Evolutionary conservation across 2,888 invertebrate genomes (phyloP).

Genomic region (Euplexia lucipara): DNA sequence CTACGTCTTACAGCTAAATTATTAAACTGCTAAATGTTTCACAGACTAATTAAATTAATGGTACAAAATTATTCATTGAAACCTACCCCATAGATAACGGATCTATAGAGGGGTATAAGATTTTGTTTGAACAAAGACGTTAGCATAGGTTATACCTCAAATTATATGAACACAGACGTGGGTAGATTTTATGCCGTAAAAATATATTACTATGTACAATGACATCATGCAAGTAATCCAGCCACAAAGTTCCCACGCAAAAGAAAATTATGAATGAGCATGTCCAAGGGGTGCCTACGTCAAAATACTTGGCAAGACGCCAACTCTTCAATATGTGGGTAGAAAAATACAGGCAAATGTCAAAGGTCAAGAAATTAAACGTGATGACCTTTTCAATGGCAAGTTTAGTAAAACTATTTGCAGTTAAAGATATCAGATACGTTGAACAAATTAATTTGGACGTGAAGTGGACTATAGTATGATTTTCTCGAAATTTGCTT

Average conservation of each 20-base stretch:
- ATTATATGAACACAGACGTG: slow-evolving; percentile 3
- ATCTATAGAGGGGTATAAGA: background rate
- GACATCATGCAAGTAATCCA: slow-evolving; percentile 34
- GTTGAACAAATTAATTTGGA: slow-evolving; percentile 29
- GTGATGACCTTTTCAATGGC: slow-evolving; percentile 57
- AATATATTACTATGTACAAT: slow-evolving; percentile 12
- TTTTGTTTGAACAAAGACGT: background rate
- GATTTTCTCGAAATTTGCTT: slow-evolving; percentile 1
- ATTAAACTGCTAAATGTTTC: background rate
- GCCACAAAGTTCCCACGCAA: slow-evolving; percentile 30
- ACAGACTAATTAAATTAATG: background rate
- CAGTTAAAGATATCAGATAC: slow-evolving; percentile 48
- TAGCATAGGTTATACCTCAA: background rate
- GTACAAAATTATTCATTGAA: too few relatives aligned
- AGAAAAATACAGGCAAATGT: slow-evolving; percentile 75
- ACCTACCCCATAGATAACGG: background rate
- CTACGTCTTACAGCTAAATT: background rate
- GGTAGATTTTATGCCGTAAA: slow-evolving; percentile 23
- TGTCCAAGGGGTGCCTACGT: slow-evolving; percentile 69
- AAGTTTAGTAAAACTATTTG: slow-evolving; percentile 59
- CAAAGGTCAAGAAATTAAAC: slow-evolving; percentile 74
- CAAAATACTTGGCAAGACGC: slow-evolving; percentile 76
- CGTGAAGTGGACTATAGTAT: background rate
- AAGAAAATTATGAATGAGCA: slow-evolving; percentile 80
- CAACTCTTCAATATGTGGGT: slow-evolving; percentile 65